Percentiles rank a stretch among this genome's conserved stretches.
Evolutionary conservation across 2,797 vertebrate species (phyloP).

Genomic region (Helicolenus hilgendorfi): DNA sequence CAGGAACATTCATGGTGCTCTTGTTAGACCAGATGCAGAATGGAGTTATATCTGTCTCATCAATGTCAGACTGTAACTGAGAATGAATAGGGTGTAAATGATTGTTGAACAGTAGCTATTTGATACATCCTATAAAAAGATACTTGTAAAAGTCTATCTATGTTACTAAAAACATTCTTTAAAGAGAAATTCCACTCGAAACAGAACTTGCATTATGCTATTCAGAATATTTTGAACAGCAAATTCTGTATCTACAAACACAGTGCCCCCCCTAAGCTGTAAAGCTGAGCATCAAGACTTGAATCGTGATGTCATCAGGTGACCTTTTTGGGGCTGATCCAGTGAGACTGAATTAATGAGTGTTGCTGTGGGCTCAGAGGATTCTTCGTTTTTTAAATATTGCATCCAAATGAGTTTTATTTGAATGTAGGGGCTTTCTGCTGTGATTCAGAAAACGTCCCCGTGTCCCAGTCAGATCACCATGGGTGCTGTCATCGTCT

Average conservation of each 20-base stretch:
- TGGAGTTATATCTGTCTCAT: neutral
- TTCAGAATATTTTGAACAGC: conserved; percentile 3
- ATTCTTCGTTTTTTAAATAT: conserved; percentile 50
- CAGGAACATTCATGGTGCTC: neutral
- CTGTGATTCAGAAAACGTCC: conserved; percentile 47
- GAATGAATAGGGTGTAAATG: conserved; percentile 1
- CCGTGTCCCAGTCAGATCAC: conserved; percentile 38
- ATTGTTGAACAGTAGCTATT: neutral
- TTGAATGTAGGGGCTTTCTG: conserved; percentile 39
- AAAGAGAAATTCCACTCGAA: neutral
- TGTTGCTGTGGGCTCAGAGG: conserved; percentile 36
- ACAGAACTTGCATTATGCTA: neutral
- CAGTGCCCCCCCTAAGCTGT: neutral
- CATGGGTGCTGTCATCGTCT: conserved; percentile 38
- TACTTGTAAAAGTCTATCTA: neutral
- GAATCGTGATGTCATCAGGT: conserved; percentile 52
- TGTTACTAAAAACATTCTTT: neutral
- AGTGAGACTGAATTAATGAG: conserved; percentile 56
- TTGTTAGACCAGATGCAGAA: neutral
- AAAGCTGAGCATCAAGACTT: conserved; percentile 26
- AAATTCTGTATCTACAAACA: conserved; percentile 1
- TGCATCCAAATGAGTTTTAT: conserved; percentile 46
- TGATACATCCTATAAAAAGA: neutral
- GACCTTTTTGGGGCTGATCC: conserved; percentile 69
- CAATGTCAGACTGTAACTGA: conserved; percentile 11